A percentile compares a stretch with the other conserved stretches of the same genome.
Evolutionary conservation across 2,888 invertebrate species (phyloP).

Genomic region (Argynnis bischoffii): DNA sequence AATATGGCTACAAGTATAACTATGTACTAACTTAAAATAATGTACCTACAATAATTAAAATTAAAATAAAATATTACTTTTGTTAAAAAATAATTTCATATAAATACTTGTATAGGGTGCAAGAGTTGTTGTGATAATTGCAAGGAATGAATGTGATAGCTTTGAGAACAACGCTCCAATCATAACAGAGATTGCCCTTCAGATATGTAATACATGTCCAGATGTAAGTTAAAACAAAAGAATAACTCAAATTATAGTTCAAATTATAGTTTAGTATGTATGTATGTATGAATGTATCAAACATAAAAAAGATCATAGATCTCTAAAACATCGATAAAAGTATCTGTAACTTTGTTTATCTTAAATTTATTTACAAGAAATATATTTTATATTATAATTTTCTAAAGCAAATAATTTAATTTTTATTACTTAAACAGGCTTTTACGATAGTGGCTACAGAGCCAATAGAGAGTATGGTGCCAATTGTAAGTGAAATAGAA

Average conservation of each 20-base stretch:
- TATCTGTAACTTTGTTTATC: no score
- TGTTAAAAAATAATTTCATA: background rate
- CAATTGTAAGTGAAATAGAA: slow-evolving; percentile 86
- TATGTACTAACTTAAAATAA: no score
- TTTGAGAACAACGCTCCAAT: slow-evolving; percentile 70
- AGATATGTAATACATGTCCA: slow-evolving; percentile 71
- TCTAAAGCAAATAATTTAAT: background rate
- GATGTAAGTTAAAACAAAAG: slow-evolving; percentile 49
- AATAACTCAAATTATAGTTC: no score
- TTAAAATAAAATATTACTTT: background rate
- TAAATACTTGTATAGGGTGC: slow-evolving; percentile 59
- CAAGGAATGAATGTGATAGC: slow-evolving; percentile 58
- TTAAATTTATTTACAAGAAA: background rate
- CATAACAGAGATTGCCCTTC: slow-evolving; percentile 67
- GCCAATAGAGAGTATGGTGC: slow-evolving; percentile 87
- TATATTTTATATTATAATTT: background rate
- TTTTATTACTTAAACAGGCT: slow-evolving; percentile 49
- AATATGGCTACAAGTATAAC: no score
- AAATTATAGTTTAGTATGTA: no score
- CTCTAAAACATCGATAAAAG: no score
- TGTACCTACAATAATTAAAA: background rate
- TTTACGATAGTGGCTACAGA: slow-evolving; percentile 73
- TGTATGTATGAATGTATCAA: no score
- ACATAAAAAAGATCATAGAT: no score
- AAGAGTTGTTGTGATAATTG: slow-evolving; percentile 68